These are phyloP conservation scores for Epistrophe grossulariae DNA, from an alignment of 2,888 invertebrate species.

Conservation along the genomic window DNA sequence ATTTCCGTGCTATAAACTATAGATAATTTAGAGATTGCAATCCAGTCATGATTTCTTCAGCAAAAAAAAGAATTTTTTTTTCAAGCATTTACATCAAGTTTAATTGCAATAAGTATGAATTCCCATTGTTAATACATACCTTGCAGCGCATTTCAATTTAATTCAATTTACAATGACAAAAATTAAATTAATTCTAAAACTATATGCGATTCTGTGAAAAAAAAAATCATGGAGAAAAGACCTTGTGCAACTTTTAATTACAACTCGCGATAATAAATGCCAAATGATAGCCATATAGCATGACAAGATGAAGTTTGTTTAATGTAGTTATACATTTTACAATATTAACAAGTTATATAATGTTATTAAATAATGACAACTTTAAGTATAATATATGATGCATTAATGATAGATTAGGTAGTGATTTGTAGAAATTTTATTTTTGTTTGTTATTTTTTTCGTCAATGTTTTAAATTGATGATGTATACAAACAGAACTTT, in stretches of 20 bases:
- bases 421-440: background rate
- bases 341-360: slow-evolving; percentile 10
- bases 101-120: slow-evolving; percentile 21
- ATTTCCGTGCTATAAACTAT: background rate
- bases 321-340: background rate
- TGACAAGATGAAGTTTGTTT: slow-evolving; percentile 10
- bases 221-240: slow-evolving; percentile 1
- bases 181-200: slow-evolving; percentile 1
- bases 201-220: background rate
- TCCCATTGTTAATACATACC: background rate
- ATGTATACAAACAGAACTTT: background rate
- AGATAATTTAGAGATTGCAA: background rate
- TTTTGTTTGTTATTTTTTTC: background rate
- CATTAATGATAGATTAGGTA: background rate
- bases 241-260: slow-evolving; percentile 23
- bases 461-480: background rate
- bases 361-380: background rate
- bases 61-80: background rate
- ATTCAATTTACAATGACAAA: slow-evolving; percentile 19
- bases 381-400: background rate
- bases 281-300: background rate
- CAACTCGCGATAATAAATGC: background rate
- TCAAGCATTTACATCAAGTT: background rate
- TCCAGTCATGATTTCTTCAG: background rate
- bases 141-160: slow-evolving; percentile 5